Conservation (phyloP, 2,888 invertebrate species). For the Drosophila koepferae region DNA sequence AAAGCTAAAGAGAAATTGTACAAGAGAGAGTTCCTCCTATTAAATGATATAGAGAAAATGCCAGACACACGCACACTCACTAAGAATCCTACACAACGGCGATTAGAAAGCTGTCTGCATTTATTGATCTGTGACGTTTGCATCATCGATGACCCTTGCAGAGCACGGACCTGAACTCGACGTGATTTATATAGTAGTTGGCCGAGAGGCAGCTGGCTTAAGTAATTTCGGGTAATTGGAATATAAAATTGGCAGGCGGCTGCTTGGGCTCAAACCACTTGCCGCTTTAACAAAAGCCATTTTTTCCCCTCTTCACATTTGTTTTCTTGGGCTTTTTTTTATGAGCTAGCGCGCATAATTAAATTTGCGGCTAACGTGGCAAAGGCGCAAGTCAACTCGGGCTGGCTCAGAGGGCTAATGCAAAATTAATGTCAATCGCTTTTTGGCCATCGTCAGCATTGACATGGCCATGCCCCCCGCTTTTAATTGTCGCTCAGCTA, state of each 20-base stretch:
- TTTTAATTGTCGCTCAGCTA: slow-evolving; percentile 61
- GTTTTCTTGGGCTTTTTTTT: slow-evolving; percentile 40
- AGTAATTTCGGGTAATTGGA: slow-evolving; percentile 76
- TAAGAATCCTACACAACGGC: slow-evolving; percentile 5
- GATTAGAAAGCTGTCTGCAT: slow-evolving; percentile 31
- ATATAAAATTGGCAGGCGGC: slow-evolving; percentile 56
- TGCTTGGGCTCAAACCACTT: slow-evolving; percentile 35
- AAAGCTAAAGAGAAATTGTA: slow-evolving; percentile 44
- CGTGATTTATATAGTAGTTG: slow-evolving; percentile 40
- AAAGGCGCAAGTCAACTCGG: slow-evolving; percentile 48
- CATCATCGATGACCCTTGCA: slow-evolving; percentile 37
- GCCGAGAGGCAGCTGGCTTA: slow-evolving; percentile 54
- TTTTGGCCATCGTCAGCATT: slow-evolving; percentile 35
- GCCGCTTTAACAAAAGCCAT: slow-evolving; percentile 43
- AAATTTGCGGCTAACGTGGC: slow-evolving; percentile 65
- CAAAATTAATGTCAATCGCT: slow-evolving; percentile 77
- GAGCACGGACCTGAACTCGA: slow-evolving; percentile 18
- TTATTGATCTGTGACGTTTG: slow-evolving; percentile 48
- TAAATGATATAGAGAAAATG: slow-evolving; percentile 8
- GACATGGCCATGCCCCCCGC: slow-evolving; percentile 60
- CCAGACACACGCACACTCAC: slow-evolving; percentile 28
- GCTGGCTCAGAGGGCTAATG: slow-evolving; percentile 53
- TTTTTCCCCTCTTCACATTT: slow-evolving; percentile 13
- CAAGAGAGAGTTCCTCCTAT: slow-evolving; percentile 10
- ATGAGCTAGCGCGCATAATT: slow-evolving; percentile 67